A percentile compares a stretch with the other conserved stretches of the same genome.
phyloP scores from a whole-genome alignment of 2,888 invertebrate genomes.

The Sesia apiformis region DNA sequence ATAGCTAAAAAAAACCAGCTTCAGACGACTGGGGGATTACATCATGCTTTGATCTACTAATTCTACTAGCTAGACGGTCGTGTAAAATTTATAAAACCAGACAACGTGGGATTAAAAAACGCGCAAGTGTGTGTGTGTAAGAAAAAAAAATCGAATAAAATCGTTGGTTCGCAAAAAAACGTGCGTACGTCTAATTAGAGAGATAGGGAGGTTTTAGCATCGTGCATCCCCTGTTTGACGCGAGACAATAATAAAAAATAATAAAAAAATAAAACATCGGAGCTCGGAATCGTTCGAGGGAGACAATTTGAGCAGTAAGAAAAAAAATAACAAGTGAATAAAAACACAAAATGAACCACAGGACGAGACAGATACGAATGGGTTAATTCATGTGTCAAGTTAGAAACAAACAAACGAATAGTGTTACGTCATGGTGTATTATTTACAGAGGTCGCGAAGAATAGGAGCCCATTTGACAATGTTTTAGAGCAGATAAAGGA shows the following conservation, averaged over 20 bases:
- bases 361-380: slow-evolving; percentile 50
- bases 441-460: slow-evolving; percentile 32
- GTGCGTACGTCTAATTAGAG: slow-evolving; percentile 37
- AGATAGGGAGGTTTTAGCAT: slow-evolving; percentile 65
- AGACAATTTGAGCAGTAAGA: slow-evolving; percentile 55
- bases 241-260: slow-evolving; percentile 43
- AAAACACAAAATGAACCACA: slow-evolving; percentile 35
- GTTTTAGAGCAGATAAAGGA: slow-evolving; percentile 8
- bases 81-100: slow-evolving; percentile 3
- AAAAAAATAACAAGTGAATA: slow-evolving; percentile 20
- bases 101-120: background rate
- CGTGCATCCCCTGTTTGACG: slow-evolving; percentile 73
- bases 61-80: slow-evolving; percentile 19
- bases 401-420: slow-evolving; percentile 29
- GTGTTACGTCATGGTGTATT: slow-evolving; percentile 47
- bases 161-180: background rate
- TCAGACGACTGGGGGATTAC: slow-evolving; percentile 38
- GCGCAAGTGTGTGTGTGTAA: background rate
- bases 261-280: slow-evolving; percentile 29
- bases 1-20: slow-evolving; percentile 24
- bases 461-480: slow-evolving; percentile 31
- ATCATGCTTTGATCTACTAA: slow-evolving; percentile 47
- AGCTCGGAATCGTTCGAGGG: slow-evolving; percentile 69
- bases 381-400: slow-evolving; percentile 50
- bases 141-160: background rate